phyloP scores from a whole-genome alignment of 2,888 invertebrate species.

The Leptinotarsa haldemani region DNA sequence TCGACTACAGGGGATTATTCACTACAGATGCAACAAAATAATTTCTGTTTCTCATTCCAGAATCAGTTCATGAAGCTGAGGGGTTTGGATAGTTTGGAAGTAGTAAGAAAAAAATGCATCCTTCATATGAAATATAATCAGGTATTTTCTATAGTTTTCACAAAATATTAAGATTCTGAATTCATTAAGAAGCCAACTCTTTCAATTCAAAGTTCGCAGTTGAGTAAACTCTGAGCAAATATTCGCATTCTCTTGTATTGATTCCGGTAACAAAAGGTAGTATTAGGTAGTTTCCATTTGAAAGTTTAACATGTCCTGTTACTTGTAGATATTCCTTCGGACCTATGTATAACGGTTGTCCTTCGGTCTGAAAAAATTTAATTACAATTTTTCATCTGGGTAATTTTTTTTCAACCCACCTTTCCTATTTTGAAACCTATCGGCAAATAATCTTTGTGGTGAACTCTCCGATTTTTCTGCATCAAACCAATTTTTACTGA shows the following conservation, averaged over 20 bases:
- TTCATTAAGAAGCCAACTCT: slow-evolving; percentile 62
- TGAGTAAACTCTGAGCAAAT: slow-evolving; percentile 92
- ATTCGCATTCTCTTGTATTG: slow-evolving; percentile 75
- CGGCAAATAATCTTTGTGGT: slow-evolving; percentile 73
- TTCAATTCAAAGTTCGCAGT: slow-evolving; percentile 87
- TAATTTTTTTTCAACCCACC: slow-evolving; percentile 61
- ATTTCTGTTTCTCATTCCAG: no score
- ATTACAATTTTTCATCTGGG: background rate
- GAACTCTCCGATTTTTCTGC: slow-evolving; percentile 94
- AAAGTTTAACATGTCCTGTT: slow-evolving; percentile 69
- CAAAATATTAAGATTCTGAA: background rate
- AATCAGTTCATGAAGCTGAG: no score
- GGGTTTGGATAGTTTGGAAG: no score
- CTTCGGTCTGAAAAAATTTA: background rate
- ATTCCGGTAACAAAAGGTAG: slow-evolving; percentile 96
- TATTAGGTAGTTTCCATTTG: slow-evolving; percentile 92
- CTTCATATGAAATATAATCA: no score
- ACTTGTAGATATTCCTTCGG: slow-evolving; percentile 38
- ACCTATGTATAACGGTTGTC: no score
- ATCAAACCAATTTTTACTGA: slow-evolving; percentile 91
- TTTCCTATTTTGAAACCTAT: slow-evolving; percentile 95
- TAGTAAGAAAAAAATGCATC: no score
- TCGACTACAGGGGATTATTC: no score
- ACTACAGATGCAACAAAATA: no score
- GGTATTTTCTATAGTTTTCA: no score